Conservation (phyloP, 2,888 invertebrate genomes). For the Mythimna ferrago region DNA sequence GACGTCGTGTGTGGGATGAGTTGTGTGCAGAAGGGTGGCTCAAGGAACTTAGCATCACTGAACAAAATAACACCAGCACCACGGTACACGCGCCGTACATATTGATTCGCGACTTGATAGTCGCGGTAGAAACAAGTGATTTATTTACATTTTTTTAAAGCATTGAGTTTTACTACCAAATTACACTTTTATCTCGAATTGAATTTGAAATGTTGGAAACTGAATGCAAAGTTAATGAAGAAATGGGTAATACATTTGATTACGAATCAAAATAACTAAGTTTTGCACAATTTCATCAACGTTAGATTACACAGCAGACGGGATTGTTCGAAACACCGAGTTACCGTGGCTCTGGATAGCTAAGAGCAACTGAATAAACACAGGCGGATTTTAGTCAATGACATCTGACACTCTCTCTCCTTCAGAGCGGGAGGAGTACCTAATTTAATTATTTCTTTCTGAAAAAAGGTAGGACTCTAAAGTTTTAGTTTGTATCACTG, state of each 20-base stretch:
- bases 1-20: not conserved
- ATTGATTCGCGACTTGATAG: not conserved
- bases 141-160: slow-evolving; percentile 1
- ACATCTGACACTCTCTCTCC: no score
- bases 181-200: not conserved
- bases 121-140: not conserved
- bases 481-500: no score
- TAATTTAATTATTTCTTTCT: no score
- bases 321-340: no score
- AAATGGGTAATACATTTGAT: not conserved
- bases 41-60: not conserved
- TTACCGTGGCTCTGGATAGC: no score
- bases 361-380: no score
- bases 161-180: not conserved
- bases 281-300: not conserved
- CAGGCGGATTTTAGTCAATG: no score
- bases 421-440: no score
- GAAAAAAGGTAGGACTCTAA: no score
- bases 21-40: not conserved
- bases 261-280: not conserved
- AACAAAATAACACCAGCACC: not conserved
- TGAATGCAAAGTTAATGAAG: not conserved
- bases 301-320: not conserved
- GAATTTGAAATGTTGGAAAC: not conserved
- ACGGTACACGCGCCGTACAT: slow-evolving; percentile 2